These are phyloP conservation scores for Trachelus troglodyta DNA, from an alignment of 2,888 invertebrate genomes.

Conservation along the genomic window DNA sequence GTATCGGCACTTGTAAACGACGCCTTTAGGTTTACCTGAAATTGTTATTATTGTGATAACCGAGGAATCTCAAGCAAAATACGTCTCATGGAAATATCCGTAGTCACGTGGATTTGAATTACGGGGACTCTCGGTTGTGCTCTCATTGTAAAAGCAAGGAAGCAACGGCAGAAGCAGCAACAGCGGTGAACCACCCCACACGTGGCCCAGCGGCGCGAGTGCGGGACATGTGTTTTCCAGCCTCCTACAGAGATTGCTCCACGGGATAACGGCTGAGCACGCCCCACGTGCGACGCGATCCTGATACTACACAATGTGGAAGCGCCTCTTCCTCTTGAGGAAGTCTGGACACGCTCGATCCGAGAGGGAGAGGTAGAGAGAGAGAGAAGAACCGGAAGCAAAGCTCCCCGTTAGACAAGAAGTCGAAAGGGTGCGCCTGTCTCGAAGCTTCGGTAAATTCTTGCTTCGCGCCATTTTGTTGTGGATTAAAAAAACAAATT, in stretches of 20 bases:
- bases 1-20: no score
- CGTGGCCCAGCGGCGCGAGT: constrained; percentile 54
- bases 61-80: no score
- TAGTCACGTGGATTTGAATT: no score
- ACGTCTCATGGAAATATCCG: no score
- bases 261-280: constrained; percentile 30
- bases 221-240: constrained; percentile 62
- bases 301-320: constrained; percentile 5
- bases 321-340: background rate
- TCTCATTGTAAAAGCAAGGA: background rate
- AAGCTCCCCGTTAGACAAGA: background rate
- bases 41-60: no score
- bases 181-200: constrained; percentile 47
- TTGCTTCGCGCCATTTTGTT: no score
- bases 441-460: no score
- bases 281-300: constrained; percentile 15
- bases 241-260: constrained; percentile 59
- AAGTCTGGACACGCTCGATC: no score
- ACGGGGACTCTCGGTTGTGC: no score
- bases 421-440: background rate
- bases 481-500: no score
- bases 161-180: background rate
- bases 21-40: no score
- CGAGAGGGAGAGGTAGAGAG: background rate
- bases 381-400: background rate